Evolutionary conservation across 2,113 vertebrate species (phyloP), one percentile per base, ranked within the genome.

Genomic region (Pseudolaguvia tuberculata): DNA sequence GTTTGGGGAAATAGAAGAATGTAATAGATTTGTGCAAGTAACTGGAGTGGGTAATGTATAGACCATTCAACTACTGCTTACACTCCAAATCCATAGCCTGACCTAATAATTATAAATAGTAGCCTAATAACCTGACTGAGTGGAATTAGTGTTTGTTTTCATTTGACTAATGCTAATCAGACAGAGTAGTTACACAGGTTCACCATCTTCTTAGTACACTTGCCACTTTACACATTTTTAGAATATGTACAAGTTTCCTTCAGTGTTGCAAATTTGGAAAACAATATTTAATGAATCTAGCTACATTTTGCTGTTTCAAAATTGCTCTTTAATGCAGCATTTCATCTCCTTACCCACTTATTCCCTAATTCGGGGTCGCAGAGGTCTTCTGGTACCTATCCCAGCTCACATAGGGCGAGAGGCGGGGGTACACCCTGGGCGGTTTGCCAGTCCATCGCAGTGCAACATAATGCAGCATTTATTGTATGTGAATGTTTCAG

Each of bases 81-180:
- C 51, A 48, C 23, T 79, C 73, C 79, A 51, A 72, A 66, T 77
- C 75, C 80, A 25, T 45, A 80, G 82, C 68, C 79, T 90, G 87
- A 89, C 85, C 87, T 80, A 80, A 78, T 83, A 75, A 80, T 76
- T 90, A 88, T 85, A 88, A 88, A 90, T 90, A 90, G 80, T 65
- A 75, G 5, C 75, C 82, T 85, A 85, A 89, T 87, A 86, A 89
- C 87, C 84, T 88, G 86, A 86, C 86, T 84, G 82, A 80, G 81
- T 87, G 85, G 81, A 84, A 83, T 85, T 83, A 85, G 83, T 70
- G 84, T 84, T 87, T 84, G 80, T 79, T 63, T 73, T 70, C 21
- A 66, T 58, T 63, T 78, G 51, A 47, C 51, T 76, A 71, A 79
- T 70, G 47, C 79, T 89, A 90, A 90, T 88, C 88, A 81, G 77